These are phyloP conservation scores for Lanius ludovicianus DNA, from an alignment of 2,113 vertebrate genomes.

Conservation along the genomic window DNA sequence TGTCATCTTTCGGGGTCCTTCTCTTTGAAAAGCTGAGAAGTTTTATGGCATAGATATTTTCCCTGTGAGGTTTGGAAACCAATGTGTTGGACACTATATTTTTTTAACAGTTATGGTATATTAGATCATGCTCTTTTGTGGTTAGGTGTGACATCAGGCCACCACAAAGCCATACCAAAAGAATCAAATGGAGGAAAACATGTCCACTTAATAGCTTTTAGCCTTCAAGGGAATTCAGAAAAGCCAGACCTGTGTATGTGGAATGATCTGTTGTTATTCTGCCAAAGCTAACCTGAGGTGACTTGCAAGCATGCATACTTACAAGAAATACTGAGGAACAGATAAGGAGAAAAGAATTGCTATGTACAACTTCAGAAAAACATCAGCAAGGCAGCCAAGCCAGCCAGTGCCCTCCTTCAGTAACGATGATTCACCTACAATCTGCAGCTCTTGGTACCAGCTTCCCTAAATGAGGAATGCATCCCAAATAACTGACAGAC, in stretches of 20 bases:
- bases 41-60: constrained; percentile 13
- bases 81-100: not conserved
- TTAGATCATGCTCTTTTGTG: constrained; percentile 40
- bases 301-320: not conserved
- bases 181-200: not conserved
- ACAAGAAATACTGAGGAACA: not conserved
- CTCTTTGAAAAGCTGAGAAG: not conserved
- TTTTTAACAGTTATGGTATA: constrained; percentile 40
- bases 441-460: not conserved
- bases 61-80: not conserved
- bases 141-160: constrained; percentile 25
- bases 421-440: not conserved
- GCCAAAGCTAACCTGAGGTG: not conserved
- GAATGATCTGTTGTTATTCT: not conserved
- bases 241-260: not conserved
- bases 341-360: not conserved
- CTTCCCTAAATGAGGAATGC: not conserved
- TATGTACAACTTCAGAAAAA: not conserved
- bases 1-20: not conserved
- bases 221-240: not conserved
- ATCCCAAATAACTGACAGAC: not conserved
- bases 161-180: not conserved
- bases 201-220: not conserved
- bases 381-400: not conserved
- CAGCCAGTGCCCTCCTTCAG: not conserved